These are phyloP conservation scores for Melanotaenia parkinsoni DNA, from an alignment of 2,797 vertebrate genomes.

Conservation along the genomic window DNA sequence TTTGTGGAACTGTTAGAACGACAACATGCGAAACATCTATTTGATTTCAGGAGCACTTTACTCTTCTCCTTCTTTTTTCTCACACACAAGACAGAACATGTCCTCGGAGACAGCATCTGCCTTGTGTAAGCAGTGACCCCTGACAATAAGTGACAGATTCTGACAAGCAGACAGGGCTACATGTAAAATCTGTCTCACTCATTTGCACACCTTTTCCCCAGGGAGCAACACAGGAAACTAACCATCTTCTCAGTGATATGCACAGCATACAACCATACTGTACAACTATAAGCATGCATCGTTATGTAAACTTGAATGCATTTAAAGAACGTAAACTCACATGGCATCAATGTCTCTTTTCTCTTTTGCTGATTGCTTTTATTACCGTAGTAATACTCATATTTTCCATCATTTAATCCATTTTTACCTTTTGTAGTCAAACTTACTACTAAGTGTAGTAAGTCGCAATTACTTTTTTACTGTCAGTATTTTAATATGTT, in stretches of 20 bases:
- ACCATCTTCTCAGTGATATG: constrained; percentile 49
- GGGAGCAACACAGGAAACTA: constrained; percentile 50
- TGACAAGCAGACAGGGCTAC: constrained; percentile 77
- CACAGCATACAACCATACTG: constrained; percentile 17
- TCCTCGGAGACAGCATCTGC: constrained; percentile 69
- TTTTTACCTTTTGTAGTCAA: constrained; percentile 9
- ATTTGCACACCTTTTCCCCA: constrained; percentile 73
- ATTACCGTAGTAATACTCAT: constrained; percentile 2
- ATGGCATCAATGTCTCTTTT: background rate
- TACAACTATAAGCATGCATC: constrained; percentile 8
- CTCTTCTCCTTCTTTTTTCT: constrained; percentile 52
- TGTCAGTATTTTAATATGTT: no score
- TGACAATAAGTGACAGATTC: constrained; percentile 79
- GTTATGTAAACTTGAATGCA: background rate
- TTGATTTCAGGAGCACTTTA: constrained; percentile 57
- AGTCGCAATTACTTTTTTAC: no score
- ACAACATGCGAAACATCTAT: constrained; percentile 46
- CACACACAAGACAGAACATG: constrained; percentile 66
- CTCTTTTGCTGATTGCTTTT: constrained; percentile 5
- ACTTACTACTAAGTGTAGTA: no score
- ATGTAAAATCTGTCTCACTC: constrained; percentile 78
- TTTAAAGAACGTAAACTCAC: constrained; percentile 10
- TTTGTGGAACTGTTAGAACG: constrained; percentile 34
- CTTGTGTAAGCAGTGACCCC: constrained; percentile 76
- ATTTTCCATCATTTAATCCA: constrained; percentile 25